Evolutionary conservation across 2,888 invertebrate species (phyloP).

Genomic region (Saturnia pavonia): DNA sequence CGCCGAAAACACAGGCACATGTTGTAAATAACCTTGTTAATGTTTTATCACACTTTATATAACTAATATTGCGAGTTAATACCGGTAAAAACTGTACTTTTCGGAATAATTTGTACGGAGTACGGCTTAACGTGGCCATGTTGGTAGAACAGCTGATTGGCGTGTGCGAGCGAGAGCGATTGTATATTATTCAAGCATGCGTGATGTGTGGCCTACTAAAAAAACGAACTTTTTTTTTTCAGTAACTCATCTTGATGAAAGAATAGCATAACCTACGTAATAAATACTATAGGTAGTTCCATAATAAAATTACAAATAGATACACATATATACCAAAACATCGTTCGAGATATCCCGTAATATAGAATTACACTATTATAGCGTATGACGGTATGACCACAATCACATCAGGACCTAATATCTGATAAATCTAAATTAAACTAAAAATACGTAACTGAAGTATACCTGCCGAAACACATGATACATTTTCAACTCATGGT

Average conservation of each 20-base stretch:
- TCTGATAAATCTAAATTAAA: no score
- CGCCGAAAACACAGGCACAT: constrained; percentile 72
- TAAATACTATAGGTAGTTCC: no score
- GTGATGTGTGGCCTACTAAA: constrained; percentile 25
- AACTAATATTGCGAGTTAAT: constrained; percentile 60
- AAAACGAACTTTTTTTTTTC: not conserved
- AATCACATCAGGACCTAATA: no score
- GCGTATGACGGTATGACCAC: no score
- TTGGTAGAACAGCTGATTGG: constrained; percentile 72
- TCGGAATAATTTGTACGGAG: constrained; percentile 67
- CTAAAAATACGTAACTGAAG: no score
- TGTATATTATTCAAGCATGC: constrained; percentile 37
- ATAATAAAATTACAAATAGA: not conserved
- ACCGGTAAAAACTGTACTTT: constrained; percentile 61
- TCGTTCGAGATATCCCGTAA: not conserved
- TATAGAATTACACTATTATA: not conserved
- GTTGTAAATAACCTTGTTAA: constrained; percentile 58
- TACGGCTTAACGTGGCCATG: constrained; percentile 78
- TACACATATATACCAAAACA: not conserved
- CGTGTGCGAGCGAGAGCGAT: constrained; percentile 49
- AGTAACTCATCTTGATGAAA: not conserved
- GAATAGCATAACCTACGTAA: not conserved
- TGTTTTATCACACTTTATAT: constrained; percentile 54
- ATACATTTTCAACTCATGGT: no score
- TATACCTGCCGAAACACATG: no score